phyloP scores from a whole-genome alignment of 1,140 invertebrate species.

The Chironomus tepperi region DNA sequence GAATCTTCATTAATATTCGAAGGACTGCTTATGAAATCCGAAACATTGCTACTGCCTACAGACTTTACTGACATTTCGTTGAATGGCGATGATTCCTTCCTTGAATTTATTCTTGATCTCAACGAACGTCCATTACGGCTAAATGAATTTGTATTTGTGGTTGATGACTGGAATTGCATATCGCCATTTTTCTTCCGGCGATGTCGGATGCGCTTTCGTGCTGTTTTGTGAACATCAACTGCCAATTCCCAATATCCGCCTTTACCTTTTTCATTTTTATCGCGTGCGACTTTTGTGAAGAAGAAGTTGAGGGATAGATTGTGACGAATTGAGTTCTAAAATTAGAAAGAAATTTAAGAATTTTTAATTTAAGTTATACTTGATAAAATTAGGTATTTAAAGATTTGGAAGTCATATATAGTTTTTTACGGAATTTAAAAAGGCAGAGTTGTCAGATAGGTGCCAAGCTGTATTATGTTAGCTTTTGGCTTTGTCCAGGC shows the following conservation, averaged over 20 bases:
- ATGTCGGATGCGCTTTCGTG: conserved; percentile 36
- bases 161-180: neutral
- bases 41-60: neutral
- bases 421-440: too few species aligned
- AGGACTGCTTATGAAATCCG: conserved; percentile 16
- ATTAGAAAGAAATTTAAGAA: conserved; percentile 19
- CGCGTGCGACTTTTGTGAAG: conserved; percentile 36
- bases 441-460: too few species aligned
- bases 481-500: too few species aligned
- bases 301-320: conserved; percentile 38
- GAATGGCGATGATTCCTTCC: neutral
- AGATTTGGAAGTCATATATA: too few species aligned
- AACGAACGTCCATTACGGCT: neutral
- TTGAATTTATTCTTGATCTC: neutral
- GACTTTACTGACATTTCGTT: neutral
- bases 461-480: too few species aligned
- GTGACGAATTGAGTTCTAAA: conserved; percentile 39
- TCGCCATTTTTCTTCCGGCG: conserved; percentile 26
- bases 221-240: conserved; percentile 36
- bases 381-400: too few species aligned
- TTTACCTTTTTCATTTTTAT: conserved; percentile 38
- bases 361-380: too few species aligned
- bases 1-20: conserved; percentile 11
- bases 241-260: conserved; percentile 39
- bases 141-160: neutral